A percentile compares a stretch with the other conserved stretches of the same genome.
These are phyloP conservation scores for Drosophila setifemur DNA, from an alignment of 1,140 invertebrate species.

Conservation along the genomic window DNA sequence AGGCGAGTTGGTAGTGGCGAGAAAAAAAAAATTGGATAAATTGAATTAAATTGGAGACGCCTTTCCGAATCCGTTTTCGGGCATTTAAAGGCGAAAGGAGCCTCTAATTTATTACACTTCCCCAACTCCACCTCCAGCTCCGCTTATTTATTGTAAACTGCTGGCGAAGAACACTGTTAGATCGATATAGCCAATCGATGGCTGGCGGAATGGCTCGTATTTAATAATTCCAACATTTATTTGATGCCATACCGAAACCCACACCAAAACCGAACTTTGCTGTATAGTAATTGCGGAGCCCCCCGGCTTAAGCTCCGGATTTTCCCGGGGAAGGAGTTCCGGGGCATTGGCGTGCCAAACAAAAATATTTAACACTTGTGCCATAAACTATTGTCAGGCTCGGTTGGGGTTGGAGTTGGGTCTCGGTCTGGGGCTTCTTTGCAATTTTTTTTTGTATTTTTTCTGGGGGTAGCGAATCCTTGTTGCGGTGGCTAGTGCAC, in stretches of 20 bases:
- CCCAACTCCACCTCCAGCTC: background rate
- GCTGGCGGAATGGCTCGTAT: conserved; percentile 65
- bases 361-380: conserved; percentile 80
- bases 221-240: conserved; percentile 79
- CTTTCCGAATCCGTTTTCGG: conserved; percentile 6
- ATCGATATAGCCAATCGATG: conserved; percentile 60
- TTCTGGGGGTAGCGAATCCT: background rate
- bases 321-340: conserved; percentile 23
- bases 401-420: too few relatives aligned
- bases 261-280: too few relatives aligned
- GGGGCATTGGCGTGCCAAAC: conserved; percentile 72
- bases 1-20: conserved; percentile 48
- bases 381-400: conserved; percentile 75
- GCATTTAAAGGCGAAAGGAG: conserved; percentile 25
- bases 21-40: conserved; percentile 57
- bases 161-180: conserved; percentile 61
- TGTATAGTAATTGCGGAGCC: conserved; percentile 66
- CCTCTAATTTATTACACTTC: conserved; percentile 54
- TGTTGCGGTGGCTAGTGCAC: conserved; percentile 15
- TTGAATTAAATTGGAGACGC: conserved; percentile 70
- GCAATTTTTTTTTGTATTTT: background rate
- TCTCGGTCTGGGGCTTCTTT: background rate
- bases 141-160: conserved; percentile 77
- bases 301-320: conserved; percentile 28
- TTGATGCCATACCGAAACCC: too few relatives aligned